A percentile compares a stretch with the other conserved stretches of the same genome.
Conservation (phyloP, 2,888 invertebrate species). For the Zygogramma bicolorata region DNA sequence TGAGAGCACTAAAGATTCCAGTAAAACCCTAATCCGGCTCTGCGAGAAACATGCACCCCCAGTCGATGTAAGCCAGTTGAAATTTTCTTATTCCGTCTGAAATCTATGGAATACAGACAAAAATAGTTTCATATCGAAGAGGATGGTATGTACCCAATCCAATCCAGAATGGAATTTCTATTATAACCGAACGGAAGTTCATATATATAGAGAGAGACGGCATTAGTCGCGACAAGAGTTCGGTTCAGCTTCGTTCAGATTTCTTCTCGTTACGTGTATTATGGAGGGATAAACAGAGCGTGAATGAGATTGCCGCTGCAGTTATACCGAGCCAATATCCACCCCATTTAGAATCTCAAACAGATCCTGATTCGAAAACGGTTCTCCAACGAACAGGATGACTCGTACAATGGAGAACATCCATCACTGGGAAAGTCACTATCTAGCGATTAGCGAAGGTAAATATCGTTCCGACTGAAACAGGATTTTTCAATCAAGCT, state of each 20-base stretch:
- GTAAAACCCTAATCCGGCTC: too few relatives aligned
- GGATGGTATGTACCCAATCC: slow-evolving; percentile 4
- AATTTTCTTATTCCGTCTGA: too few relatives aligned
- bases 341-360: background rate
- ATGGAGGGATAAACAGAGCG: slow-evolving; percentile 58
- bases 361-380: background rate
- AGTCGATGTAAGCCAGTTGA: too few relatives aligned
- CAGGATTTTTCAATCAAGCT: background rate
- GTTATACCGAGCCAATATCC: slow-evolving; percentile 20
- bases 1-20: too few relatives aligned
- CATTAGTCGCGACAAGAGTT: slow-evolving; percentile 36
- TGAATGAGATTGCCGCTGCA: slow-evolving; percentile 58
- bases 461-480: background rate
- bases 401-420: background rate
- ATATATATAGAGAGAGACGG: background rate
- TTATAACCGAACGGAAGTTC: slow-evolving; percentile 13
- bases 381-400: background rate
- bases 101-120: background rate
- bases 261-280: slow-evolving; percentile 52
- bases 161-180: slow-evolving; percentile 15
- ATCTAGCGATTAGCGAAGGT: background rate
- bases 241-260: slow-evolving; percentile 22
- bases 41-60: too few relatives aligned
- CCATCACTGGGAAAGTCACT: background rate
- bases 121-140: background rate